Evolutionary conservation across 1,140 invertebrate genomes (phyloP).

Genomic region (Neodiprion lecontei): DNA sequence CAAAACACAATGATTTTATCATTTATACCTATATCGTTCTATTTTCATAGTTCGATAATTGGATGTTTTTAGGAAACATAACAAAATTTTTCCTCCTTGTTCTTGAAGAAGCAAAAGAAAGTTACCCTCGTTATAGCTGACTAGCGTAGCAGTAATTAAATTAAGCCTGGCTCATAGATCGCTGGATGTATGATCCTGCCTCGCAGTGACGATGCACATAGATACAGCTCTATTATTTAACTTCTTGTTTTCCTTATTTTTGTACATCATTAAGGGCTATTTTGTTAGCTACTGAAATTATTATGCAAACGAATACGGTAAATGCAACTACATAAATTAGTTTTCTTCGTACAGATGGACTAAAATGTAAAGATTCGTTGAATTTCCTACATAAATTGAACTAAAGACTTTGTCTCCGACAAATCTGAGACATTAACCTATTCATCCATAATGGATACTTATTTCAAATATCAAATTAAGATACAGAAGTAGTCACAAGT

Average conservation of each 20-base stretch:
- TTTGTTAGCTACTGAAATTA: not conserved
- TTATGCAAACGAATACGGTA: not conserved
- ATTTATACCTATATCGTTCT: too few species aligned
- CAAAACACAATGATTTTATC: too few species aligned
- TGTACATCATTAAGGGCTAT: too few species aligned
- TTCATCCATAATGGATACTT: too few species aligned
- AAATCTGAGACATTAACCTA: too few species aligned
- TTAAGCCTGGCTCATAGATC: not conserved
- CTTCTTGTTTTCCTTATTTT: not conserved
- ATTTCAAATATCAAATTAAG: too few species aligned
- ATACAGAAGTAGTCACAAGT: too few species aligned
- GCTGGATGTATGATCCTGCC: not conserved
- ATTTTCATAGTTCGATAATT: too few species aligned
- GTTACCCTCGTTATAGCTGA: not conserved
- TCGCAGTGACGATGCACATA: not conserved
- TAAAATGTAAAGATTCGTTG: not conserved
- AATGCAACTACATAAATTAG: not conserved
- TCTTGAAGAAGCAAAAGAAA: not conserved
- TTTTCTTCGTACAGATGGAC: not conserved
- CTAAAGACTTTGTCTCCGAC: too few species aligned
- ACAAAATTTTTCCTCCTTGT: not conserved
- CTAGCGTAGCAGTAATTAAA: conserved; percentile 3
- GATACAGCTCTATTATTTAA: not conserved
- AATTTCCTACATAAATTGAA: too few species aligned
- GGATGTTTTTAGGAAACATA: too few species aligned